Evolutionary conservation across 2,113 vertebrate species (phyloP).

Genomic region (Sciurus niger): DNA sequence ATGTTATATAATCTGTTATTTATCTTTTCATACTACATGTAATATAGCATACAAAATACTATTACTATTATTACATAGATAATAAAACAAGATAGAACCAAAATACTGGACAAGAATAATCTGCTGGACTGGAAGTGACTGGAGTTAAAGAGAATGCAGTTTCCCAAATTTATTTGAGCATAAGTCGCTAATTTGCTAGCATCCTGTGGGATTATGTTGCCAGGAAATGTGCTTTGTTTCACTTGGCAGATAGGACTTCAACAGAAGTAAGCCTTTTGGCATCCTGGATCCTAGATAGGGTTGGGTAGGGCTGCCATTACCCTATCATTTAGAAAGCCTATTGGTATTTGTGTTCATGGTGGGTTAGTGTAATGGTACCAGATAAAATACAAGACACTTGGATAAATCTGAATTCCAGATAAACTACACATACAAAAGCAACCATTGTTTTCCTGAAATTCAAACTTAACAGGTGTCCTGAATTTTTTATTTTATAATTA

Average conservation of each 20-base stretch:
- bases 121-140: background rate
- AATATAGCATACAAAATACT: background rate
- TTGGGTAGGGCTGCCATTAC: background rate
- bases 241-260: background rate
- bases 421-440: background rate
- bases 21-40: background rate
- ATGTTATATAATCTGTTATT: background rate
- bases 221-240: constrained; percentile 13
- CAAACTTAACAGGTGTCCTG: background rate
- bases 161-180: background rate
- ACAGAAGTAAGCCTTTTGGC: background rate
- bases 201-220: background rate
- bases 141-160: background rate
- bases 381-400: background rate
- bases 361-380: too few relatives aligned
- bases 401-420: background rate
- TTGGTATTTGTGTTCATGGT: fast-evolving
- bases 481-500: background rate
- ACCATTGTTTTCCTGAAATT: background rate
- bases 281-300: background rate
- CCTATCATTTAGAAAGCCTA: background rate
- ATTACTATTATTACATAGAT: background rate
- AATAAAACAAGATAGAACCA: constrained; percentile 3
- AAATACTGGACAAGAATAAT: constrained; percentile 39
- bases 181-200: background rate